These are phyloP conservation scores for Jacana jacana DNA, from an alignment of 2,113 vertebrate genomes.

Conservation along the genomic window DNA sequence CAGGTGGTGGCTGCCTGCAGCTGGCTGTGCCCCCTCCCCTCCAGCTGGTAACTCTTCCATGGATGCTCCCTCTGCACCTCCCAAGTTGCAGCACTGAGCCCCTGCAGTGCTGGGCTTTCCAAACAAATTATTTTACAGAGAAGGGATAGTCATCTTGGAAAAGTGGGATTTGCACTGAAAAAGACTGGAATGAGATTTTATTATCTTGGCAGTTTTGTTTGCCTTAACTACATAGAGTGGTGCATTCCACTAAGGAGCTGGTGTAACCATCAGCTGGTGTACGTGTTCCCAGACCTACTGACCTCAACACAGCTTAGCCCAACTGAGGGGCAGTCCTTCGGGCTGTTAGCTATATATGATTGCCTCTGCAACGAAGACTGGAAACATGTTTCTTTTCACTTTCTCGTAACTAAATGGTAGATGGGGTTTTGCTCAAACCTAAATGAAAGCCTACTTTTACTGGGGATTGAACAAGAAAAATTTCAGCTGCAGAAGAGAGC, in stretches of 20 bases:
- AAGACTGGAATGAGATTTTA: neutral
- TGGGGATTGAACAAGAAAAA: neutral
- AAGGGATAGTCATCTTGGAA: neutral
- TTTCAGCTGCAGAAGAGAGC: neutral
- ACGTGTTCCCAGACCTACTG: fast-evolving
- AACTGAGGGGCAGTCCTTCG: neutral
- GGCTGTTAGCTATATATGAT: neutral
- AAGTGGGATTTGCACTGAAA: neutral
- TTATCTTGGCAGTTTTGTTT: neutral
- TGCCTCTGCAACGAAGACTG: neutral
- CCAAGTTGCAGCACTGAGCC: fast-evolving
- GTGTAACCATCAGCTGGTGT: neutral
- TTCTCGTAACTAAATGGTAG: neutral
- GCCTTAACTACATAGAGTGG: neutral
- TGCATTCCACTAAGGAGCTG: fast-evolving
- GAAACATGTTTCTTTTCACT: neutral
- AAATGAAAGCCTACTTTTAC: neutral
- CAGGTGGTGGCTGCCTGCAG: neutral
- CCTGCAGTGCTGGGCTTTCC: neutral
- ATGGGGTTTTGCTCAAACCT: neutral
- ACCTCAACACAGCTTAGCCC: fast-evolving
- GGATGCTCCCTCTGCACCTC: fast-evolving
- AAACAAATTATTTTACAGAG: neutral
- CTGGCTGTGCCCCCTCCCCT: neutral
- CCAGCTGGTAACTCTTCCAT: fast-evolving